These are phyloP conservation scores for Chrysopilus asiliformis DNA, from an alignment of 2,888 invertebrate species.

Conservation along the genomic window DNA sequence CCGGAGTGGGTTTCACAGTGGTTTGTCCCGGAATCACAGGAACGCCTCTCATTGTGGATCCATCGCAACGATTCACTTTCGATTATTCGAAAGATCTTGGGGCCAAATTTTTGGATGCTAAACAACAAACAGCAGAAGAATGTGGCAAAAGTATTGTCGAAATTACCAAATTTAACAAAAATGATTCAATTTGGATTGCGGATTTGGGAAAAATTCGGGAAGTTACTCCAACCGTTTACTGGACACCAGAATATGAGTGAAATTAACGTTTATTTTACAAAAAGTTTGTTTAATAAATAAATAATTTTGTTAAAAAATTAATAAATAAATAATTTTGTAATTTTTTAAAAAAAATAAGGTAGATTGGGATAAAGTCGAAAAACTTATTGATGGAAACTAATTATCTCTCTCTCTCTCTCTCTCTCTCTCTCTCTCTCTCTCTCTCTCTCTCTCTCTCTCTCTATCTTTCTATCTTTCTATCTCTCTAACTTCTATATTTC, in stretches of 20 bases:
- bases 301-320: too few species aligned
- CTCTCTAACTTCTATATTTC: too few species aligned
- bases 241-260: slow-evolving; percentile 15
- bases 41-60: slow-evolving; percentile 18
- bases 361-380: too few species aligned
- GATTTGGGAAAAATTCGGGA: slow-evolving; percentile 25
- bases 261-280: background rate
- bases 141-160: slow-evolving; percentile 21
- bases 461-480: too few species aligned
- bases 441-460: too few species aligned
- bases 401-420: too few species aligned
- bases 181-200: slow-evolving; percentile 27
- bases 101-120: background rate
- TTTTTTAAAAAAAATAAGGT: too few species aligned
- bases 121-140: background rate
- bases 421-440: too few species aligned
- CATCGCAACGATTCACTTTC: background rate
- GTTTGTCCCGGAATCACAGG: slow-evolving; percentile 34
- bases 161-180: slow-evolving; percentile 25
- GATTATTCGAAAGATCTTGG: background rate
- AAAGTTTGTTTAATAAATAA: background rate
- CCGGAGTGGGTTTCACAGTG: slow-evolving; percentile 29
- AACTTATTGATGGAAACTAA: too few species aligned
- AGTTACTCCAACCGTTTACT: slow-evolving; percentile 23
- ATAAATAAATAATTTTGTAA: too few species aligned